Base-by-base conservation (phyloP, 2,888 invertebrate species). In the Amphipyra tragopoginis region DNA sequence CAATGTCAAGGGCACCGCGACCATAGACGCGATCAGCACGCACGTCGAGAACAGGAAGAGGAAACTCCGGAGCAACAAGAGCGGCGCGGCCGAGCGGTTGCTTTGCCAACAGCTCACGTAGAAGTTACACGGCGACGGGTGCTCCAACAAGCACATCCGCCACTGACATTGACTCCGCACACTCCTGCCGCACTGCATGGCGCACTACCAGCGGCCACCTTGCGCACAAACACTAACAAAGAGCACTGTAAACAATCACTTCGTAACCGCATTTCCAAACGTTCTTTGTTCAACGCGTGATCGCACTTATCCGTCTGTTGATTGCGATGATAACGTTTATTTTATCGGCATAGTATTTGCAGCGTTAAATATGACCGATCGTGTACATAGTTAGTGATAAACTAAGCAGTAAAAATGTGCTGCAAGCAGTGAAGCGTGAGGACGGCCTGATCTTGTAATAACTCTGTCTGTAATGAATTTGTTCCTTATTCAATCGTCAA, bases 21-120 rank as follows among this genome's bases (percentile, higher is more conserved):
- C 55, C 65, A 85, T 63, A 61, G 88, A 86, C 13, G 86, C 66
- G 56, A 87, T 53, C 43, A 89, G 81, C 74, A 89, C 86, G 74
- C 85, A 81, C 72, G 83, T 72, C 54, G 90, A 82, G 56, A 77
- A 83, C 64, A 90, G 85, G 85, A 90, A 88, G 73, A 90, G 86
- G 83, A 86, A 81, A 70, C 75, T 66, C 29, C 90, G 72, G 7
- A 90, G 72, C 13, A 76, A 58, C 40, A 91, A 68, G 57, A 91
- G 84, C 34, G 89, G 89, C 54, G 86, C 75, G 52, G 86, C 81
- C 34, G 89, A 87, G 44, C 86, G 86, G 77, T 82, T 88, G 61
- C 65, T 81, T 83, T 90, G 90, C 90, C 90, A 90, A 67, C 88
- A 80, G 83, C 91, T 90, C 88, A 90, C 87, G 87, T 89, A 89